A percentile compares a stretch with the other conserved stretches of the same genome.
These are phyloP conservation scores for Cnemophilus loriae DNA, from an alignment of 2,113 vertebrate species.

Conservation along the genomic window DNA sequence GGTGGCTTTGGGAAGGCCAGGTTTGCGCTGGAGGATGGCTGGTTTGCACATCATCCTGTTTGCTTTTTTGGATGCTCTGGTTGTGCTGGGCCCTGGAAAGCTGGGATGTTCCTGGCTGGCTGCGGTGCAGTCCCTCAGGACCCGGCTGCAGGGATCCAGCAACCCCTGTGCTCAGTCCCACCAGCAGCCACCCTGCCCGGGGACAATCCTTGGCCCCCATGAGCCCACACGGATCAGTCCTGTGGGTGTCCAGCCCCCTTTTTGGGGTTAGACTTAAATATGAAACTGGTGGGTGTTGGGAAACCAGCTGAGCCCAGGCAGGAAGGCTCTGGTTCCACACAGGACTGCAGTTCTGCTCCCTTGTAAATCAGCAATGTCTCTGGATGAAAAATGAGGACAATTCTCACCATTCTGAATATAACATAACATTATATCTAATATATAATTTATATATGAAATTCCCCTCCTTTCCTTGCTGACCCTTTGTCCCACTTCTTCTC, in stretches of 20 bases:
- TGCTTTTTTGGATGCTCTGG: neutral
- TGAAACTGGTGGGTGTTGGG: neutral
- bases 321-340: neutral
- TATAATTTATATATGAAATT: neutral
- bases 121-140: rapidly evolving
- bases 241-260: neutral
- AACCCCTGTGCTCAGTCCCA: neutral
- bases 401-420: neutral
- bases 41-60: neutral
- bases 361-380: neutral
- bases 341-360: neutral
- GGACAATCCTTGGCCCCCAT: neutral
- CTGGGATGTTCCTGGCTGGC: rapidly evolving
- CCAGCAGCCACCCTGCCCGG: neutral
- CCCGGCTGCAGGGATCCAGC: too few relatives aligned
- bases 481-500: neutral
- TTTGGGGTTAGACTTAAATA: neutral
- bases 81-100: neutral
- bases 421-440: neutral
- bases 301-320: neutral
- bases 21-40: neutral
- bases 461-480: neutral
- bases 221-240: rapidly evolving
- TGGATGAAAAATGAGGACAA: neutral
- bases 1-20: neutral